A percentile compares a stretch with the other conserved stretches of the same genome.
These are phyloP conservation scores for Epizoanthus scotinus DNA, from an alignment of 92 coral and sea anemone genomes.

Conservation along the genomic window DNA sequence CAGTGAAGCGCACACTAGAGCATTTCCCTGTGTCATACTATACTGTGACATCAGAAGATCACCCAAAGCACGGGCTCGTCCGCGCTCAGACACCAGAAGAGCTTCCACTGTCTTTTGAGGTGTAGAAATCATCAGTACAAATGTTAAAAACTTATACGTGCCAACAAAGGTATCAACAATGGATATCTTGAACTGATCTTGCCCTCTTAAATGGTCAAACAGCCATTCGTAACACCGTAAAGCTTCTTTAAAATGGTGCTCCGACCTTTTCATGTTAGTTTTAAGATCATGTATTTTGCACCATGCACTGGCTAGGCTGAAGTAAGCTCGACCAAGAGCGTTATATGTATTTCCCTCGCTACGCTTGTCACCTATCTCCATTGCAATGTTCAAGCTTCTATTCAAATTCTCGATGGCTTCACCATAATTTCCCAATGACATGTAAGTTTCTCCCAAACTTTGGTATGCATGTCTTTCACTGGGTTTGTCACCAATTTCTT, in stretches of 20 bases:
- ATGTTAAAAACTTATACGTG: not conserved
- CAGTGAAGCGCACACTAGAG: not conserved
- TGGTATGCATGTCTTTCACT: not conserved
- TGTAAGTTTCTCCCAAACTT: not conserved
- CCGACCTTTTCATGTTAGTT: no score
- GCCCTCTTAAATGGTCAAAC: not conserved
- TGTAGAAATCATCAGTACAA: not conserved
- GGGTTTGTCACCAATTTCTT: not conserved
- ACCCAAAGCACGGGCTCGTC: conserved; percentile 48
- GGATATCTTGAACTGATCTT: not conserved
- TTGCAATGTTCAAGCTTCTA: not conserved
- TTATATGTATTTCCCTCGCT: not conserved
- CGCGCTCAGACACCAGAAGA: conserved; percentile 44
- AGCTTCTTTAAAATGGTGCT: no score
- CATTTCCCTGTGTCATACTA: not conserved
- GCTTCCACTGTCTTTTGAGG: conserved; percentile 24
- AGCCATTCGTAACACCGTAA: no score
- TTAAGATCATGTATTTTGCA: no score
- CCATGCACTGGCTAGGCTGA: no score
- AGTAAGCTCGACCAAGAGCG: not conserved
- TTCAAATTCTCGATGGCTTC: not conserved
- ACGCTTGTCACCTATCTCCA: not conserved
- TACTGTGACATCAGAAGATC: conserved; percentile 14
- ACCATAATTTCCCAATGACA: not conserved
- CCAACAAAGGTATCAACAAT: no score